Base-by-base conservation (phyloP, 2,797 vertebrate genomes). In the Anomalospiza imberbis region DNA sequence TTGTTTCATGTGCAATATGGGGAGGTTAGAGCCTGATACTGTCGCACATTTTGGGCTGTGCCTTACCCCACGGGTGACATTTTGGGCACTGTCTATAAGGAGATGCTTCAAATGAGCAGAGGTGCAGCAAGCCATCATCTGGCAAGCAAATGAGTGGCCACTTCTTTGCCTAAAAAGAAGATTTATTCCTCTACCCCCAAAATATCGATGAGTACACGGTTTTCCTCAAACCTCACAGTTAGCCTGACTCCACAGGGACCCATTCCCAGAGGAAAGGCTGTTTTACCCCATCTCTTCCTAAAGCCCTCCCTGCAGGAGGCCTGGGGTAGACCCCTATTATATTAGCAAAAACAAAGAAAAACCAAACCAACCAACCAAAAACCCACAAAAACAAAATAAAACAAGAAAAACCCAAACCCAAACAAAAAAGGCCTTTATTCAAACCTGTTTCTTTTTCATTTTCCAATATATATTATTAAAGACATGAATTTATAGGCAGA, bases 1-100 rank as follows among this genome's bases (percentile, higher is more conserved):
- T 72, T 62, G 3, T 76, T 61, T 83, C 65, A 32, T 2, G 3
- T 26, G 48, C 40, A 74, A 17, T 9, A 4, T 9, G 19, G 15
- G 13, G 58, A 71, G 28, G 50, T 1, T 1, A 5, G 24, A 31
- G 10, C 26, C 24, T 10, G 25, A 68, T 10, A 54, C 5, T 0
- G 0, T 40, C 70, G 47, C 21, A 18, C 1, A 1, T 57, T 78
- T 68, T 42, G 15, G 24, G 29, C 34, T 71, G 42, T 53, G 34
- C 34, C 34, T 91, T 51, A 67, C 32, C 42, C 58, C 32, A 19
- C 6, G 26, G 24, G 42, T 57, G 77, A 51, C 26, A 19, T 45
- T 80, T 55, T 8, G 9, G 47, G 34, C 26, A 50, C 32, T 54
- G 50, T 17, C 61, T 60, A 18, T 44, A 75, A 61, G 47, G 42